phyloP scores from a whole-genome alignment of 2,113 vertebrate genomes.

The Lanius ludovicianus region DNA sequence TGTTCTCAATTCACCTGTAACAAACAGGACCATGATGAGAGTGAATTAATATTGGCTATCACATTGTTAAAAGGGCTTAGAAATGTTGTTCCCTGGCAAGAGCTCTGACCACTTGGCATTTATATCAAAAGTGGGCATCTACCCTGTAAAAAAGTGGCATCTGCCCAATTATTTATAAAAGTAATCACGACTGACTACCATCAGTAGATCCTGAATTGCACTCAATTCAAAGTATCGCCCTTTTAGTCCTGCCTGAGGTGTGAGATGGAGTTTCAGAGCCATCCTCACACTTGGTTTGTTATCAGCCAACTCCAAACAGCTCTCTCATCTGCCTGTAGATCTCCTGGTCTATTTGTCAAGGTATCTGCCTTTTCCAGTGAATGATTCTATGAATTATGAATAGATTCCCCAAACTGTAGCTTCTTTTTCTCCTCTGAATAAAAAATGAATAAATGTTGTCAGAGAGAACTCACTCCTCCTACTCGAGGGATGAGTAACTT shows the following conservation, averaged over 20 bases:
- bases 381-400: neutral
- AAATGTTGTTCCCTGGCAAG: neutral
- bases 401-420: neutral
- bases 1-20: neutral
- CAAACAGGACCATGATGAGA: neutral
- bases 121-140: neutral
- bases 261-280: neutral
- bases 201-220: neutral
- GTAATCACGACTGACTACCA: neutral
- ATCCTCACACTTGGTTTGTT: neutral
- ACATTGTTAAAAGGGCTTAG: neutral
- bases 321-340: neutral
- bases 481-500: neutral
- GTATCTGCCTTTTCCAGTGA: neutral
- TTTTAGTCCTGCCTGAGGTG: neutral
- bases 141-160: neutral
- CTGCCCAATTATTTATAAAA: neutral
- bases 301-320: neutral
- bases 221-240: neutral
- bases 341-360: neutral
- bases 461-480: neutral
- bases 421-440: neutral
- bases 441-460: neutral
- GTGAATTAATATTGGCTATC: neutral
- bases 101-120: neutral